Percentiles rank a stretch among this genome's conserved stretches.
Evolutionary conservation across 2,113 vertebrate species (phyloP).

Genomic region (Alethe diademata): DNA sequence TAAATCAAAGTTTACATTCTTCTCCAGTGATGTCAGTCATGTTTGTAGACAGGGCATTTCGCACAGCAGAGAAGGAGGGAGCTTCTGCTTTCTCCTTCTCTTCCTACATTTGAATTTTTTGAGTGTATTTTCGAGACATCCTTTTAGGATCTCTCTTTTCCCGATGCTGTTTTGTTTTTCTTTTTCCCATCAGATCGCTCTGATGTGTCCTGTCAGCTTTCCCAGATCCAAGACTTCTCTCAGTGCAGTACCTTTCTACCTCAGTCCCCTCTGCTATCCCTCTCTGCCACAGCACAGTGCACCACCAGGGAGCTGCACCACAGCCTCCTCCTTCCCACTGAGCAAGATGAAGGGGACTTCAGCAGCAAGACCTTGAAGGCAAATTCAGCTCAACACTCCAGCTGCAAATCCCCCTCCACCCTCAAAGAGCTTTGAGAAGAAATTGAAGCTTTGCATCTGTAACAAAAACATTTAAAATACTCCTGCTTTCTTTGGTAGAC

Average conservation of each 20-base stretch:
- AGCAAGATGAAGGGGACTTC: not conserved
- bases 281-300: not conserved
- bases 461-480: not conserved
- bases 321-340: not conserved
- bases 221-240: not conserved
- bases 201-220: not conserved
- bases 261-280: not conserved
- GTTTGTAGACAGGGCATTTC: not conserved
- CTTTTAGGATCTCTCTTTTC: not conserved
- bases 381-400: not conserved
- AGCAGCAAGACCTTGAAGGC: not conserved
- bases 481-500: not conserved
- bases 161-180: not conserved
- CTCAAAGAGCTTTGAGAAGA: not conserved
- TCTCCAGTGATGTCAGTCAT: conserved; percentile 31
- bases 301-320: not conserved
- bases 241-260: not conserved
- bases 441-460: not conserved
- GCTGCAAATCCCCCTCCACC: not conserved
- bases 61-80: accelerated
- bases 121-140: not conserved
- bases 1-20: conserved; percentile 53
- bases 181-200: not conserved
- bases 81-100: not conserved
- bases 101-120: not conserved